Conservation (phyloP, 2,113 vertebrate species). For the Vulpes vulpes region DNA sequence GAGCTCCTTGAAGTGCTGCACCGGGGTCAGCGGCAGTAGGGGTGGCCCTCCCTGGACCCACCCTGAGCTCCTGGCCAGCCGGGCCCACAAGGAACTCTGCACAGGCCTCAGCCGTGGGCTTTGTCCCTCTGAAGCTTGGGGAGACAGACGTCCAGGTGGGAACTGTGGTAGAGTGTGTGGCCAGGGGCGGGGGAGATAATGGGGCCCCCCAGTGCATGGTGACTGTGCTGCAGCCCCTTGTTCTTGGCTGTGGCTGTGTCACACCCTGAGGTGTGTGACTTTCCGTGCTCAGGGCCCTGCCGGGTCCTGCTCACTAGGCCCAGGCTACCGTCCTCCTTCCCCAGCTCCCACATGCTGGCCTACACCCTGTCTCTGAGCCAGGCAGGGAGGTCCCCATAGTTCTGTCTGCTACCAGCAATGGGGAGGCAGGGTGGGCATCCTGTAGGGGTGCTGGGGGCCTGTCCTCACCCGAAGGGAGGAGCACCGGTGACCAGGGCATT, state of each 20-base stretch:
- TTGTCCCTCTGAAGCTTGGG: background rate
- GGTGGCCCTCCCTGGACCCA: background rate
- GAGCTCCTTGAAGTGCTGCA: background rate
- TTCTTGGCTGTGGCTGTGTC: background rate
- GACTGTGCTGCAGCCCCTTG: background rate
- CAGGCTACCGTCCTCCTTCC: background rate
- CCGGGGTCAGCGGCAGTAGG: fast-evolving
- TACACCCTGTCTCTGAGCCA: background rate
- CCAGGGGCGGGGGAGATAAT: background rate
- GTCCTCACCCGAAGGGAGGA: too few relatives aligned
- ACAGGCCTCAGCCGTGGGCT: background rate
- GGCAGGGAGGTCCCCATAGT: too few relatives aligned
- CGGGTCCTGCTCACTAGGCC: background rate
- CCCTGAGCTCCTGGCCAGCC: background rate
- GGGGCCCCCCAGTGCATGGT: too few relatives aligned
- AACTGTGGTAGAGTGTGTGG: fast-evolving
- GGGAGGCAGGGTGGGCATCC: background rate
- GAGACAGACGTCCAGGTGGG: background rate
- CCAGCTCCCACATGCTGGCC: fast-evolving
- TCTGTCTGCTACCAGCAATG: background rate
- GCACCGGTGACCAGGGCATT: fast-evolving
- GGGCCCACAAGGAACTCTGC: background rate
- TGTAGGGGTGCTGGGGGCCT: background rate
- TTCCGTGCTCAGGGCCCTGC: fast-evolving
- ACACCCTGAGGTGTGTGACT: background rate